phyloP scores from a whole-genome alignment of 1,140 invertebrate species.

The Lasioglossum albipes region DNA sequence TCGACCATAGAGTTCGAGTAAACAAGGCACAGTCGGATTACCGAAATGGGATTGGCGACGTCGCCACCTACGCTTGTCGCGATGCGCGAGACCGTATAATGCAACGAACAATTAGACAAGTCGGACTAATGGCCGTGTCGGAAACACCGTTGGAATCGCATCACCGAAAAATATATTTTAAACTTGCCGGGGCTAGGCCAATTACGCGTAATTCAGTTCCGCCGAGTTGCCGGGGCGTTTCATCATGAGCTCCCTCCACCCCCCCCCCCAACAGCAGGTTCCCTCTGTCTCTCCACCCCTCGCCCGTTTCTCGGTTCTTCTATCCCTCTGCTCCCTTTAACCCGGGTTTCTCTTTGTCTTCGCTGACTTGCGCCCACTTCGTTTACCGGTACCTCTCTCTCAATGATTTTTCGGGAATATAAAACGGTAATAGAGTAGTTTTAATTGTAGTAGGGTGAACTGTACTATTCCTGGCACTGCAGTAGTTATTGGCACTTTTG shows the following conservation, averaged over 20 bases:
- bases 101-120: constrained; percentile 63
- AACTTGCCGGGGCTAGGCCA: constrained; percentile 68
- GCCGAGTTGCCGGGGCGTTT: constrained; percentile 54
- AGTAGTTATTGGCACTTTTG: too few relatives aligned
- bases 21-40: constrained; percentile 65
- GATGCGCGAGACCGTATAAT: constrained; percentile 35
- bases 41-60: constrained; percentile 70
- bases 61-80: constrained; percentile 36
- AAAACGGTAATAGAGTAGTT: too few relatives aligned
- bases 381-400: constrained; percentile 7
- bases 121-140: constrained; percentile 67
- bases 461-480: too few relatives aligned
- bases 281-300: too few relatives aligned
- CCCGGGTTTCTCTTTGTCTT: background rate
- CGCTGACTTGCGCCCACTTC: constrained; percentile 14
- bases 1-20: constrained; percentile 30
- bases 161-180: constrained; percentile 71
- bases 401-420: too few relatives aligned
- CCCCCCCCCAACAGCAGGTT: background rate
- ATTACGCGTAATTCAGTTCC: constrained; percentile 72
- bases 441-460: too few relatives aligned
- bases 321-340: constrained; percentile 7
- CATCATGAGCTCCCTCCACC: background rate
- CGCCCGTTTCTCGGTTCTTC: constrained; percentile 15
- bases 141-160: constrained; percentile 64